Base-by-base conservation (phyloP, 2,113 vertebrate genomes). In the Cromileptes altivelis region DNA sequence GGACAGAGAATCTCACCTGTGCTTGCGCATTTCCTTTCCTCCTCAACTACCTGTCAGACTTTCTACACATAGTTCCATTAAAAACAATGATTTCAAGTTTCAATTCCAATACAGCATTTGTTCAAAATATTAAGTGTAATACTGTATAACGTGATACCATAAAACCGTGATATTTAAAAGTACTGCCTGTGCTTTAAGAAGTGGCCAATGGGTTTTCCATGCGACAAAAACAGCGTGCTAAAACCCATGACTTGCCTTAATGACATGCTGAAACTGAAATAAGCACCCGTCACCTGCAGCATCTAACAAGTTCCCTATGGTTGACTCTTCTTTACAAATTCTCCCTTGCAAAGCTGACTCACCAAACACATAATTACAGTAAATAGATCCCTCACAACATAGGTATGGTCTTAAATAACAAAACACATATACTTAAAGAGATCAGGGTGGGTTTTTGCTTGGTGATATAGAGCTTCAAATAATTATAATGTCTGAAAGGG, bases 201-300 rank as follows among this genome's bases (percentile, higher is more conserved):
- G 3, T 27, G 42, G 27, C 4, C 19, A n/a, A 13, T 25, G 18
- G 64, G 37, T 50, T 56, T 70, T 75, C 40, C n/a, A 12, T 5
- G 11, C 7, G 30, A 80, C 27, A 58, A 25, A 8, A 61, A 53
- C 55, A 42, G 45, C 27, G 30, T 19, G 49, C 55, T 72, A n/a
- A 61, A 49, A n/a, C 61, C 18, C 65, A 60, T 52, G 19, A 58
- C 50, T 58, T 57, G 52, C n/a, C 56, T 58, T 12, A 37, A 62
- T 75, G 76, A 68, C 76, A 64, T 47, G 27, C 27, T 52, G 40
- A 64, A 57, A 50, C 4, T 65, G 52, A 71, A 64, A 76, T 47
- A 73, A 73, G 55, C 55, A 77, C 52, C 45, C 21, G 40, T 53
- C 65, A 40, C 23, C 45, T 60, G 67, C 60, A 53, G 10, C 25